A percentile compares a stretch with the other conserved stretches of the same genome.
These are phyloP conservation scores for Bombus turneri DNA, from an alignment of 1,140 invertebrate species.

Conservation along the genomic window DNA sequence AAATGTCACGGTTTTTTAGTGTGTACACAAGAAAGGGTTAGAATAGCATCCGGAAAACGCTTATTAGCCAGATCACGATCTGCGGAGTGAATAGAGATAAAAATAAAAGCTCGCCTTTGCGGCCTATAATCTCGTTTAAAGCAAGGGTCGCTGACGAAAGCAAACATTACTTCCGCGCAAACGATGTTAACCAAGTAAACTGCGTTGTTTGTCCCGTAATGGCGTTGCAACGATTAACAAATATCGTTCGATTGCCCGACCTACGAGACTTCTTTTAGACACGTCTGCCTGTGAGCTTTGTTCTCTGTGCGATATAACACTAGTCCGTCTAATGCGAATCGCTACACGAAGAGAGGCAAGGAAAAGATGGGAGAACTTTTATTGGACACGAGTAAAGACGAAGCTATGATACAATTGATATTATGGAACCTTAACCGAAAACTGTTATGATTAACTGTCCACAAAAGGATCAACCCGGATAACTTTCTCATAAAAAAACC, in stretches of 20 bases:
- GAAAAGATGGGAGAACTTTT: background rate
- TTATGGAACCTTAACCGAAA: no score
- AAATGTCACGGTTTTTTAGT: background rate
- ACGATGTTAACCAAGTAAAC: constrained; percentile 50
- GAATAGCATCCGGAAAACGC: constrained; percentile 16
- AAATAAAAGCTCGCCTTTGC: constrained; percentile 49
- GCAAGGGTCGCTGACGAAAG: constrained; percentile 48
- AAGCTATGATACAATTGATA: no score
- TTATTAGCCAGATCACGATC: constrained; percentile 35
- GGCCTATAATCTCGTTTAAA: constrained; percentile 39
- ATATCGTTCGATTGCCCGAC: constrained; percentile 32
- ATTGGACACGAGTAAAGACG: background rate
- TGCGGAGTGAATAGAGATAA: constrained; percentile 5
- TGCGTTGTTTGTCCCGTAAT: constrained; percentile 42
- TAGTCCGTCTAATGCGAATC: background rate
- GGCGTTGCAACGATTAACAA: constrained; percentile 50
- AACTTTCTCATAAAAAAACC: no score
- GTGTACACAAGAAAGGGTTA: constrained; percentile 15
- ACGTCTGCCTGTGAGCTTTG: background rate
- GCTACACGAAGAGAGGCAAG: background rate
- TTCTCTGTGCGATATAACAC: background rate
- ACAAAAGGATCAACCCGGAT: no score
- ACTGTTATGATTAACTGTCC: no score
- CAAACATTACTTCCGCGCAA: constrained; percentile 52
- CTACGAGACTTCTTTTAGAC: background rate